Base-by-base conservation (phyloP, 2,797 vertebrate species). In the Pangasius krempfi region DNA sequence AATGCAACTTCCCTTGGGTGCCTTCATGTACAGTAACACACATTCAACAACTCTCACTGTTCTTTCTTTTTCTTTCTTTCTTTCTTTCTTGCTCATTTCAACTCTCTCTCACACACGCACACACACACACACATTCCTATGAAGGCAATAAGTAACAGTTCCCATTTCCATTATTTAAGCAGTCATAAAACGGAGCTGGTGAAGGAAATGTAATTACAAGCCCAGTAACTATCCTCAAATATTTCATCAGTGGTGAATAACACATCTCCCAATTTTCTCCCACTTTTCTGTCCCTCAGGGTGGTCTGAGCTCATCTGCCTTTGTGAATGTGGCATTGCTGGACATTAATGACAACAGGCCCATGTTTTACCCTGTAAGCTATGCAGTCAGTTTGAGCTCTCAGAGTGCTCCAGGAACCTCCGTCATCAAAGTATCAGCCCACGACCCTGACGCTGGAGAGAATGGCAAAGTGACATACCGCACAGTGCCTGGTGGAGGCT, bases 281-380 rank as follows among this genome's bases (percentile, higher is more conserved):
- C 3, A 40, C 25, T 37, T 73, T 56, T 86, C n/a, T 50, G 5
- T 44, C 22, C 83, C 87, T 1, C 93, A 99, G 98, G 98, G 98
- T 18, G 98, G 98, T 75, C 94, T 99, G 91, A 97, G 96, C 91
- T 97, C 98, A 73, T 95, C 96, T 40, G 97, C 97, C 22, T 96
- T 93, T 0, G 97, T 99, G 86, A 97, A 97, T 84, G 97, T 99
- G 80, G 97, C 95, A 10, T 94, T 99, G 91, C 96, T 96, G 85
- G 98, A 99, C 73, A 96, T 98, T 18, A 99, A 99, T 9, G 98
- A 99, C 95, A 99, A 99, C 91, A 95, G 95, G 3, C 98, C 98
- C 0, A 95, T 95, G 72, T 99, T 99, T 90, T 99, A 99, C 91
- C 99, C 99, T 0, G 91, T 97, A 87, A 96, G 97, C 87, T 99